Percentiles rank a stretch among this genome's conserved stretches.
These are phyloP conservation scores for Sebastes baramenuke DNA, from an alignment of 2,797 vertebrate species.

Conservation along the genomic window DNA sequence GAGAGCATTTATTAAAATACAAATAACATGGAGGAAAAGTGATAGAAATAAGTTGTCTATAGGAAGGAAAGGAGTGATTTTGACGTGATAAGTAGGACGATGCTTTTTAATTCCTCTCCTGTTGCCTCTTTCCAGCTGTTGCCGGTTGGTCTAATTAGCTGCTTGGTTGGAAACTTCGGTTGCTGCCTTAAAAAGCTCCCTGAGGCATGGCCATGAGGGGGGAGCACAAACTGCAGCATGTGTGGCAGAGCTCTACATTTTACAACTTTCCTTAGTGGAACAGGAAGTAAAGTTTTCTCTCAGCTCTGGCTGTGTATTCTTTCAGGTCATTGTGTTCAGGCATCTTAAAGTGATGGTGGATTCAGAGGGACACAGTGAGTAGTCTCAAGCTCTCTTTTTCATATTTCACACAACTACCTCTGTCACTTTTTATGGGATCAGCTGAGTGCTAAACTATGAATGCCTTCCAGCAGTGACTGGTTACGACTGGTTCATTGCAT, in stretches of 20 bases:
- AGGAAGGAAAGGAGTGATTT: not conserved
- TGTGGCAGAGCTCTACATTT: not conserved
- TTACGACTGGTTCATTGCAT: not conserved
- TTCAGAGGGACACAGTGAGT: too few relatives aligned
- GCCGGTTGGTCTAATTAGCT: conserved; percentile 22
- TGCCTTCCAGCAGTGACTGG: not conserved
- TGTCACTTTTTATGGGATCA: not conserved
- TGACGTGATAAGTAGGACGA: conserved; percentile 7
- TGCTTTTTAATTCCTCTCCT: not conserved
- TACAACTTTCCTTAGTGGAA: not conserved
- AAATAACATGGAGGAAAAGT: not conserved
- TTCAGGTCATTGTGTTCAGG: not conserved
- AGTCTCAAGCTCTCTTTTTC: not conserved
- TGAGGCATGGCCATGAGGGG: conserved; percentile 1
- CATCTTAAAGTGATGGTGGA: not conserved
- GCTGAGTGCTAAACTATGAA: not conserved
- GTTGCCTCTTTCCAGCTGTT: conserved; percentile 30
- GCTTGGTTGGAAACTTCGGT: conserved; percentile 13
- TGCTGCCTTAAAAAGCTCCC: conserved; percentile 20
- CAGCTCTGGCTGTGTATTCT: not conserved
- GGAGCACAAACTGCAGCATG: not conserved
- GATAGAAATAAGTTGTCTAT: not conserved
- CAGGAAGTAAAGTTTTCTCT: not conserved
- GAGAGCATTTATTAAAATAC: not conserved
- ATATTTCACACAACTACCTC: not conserved